These are phyloP conservation scores for Drosophila sp. DNA, from an alignment of 1,140 invertebrate genomes.

Conservation along the genomic window DNA sequence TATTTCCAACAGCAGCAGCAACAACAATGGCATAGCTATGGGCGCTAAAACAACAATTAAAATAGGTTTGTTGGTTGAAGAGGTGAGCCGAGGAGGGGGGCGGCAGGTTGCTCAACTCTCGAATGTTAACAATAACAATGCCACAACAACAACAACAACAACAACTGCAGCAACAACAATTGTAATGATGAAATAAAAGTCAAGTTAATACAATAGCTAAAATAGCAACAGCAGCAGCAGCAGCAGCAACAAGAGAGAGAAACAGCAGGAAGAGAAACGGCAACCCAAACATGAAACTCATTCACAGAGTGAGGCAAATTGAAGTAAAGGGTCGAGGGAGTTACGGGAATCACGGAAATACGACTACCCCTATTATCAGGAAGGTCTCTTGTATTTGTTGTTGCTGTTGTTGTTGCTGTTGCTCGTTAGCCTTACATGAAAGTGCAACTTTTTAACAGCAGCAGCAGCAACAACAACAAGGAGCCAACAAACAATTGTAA, in stretches of 20 bases:
- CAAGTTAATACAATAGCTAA: constrained; percentile 73
- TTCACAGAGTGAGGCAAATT: constrained; percentile 32
- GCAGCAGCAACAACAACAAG: constrained; percentile 37
- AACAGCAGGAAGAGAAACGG: constrained; percentile 34
- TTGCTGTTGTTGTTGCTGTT: constrained; percentile 36
- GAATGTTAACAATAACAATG: constrained; percentile 75
- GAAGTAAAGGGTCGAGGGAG: constrained; percentile 3
- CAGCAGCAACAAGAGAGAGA: constrained; percentile 18
- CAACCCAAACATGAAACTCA: constrained; percentile 56
- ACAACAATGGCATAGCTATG: constrained; percentile 18
- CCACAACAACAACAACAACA: constrained; percentile 33
- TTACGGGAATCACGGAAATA: constrained; percentile 56
- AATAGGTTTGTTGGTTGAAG: constrained; percentile 1
- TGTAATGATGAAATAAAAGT: constrained; percentile 75
- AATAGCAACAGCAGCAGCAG: constrained; percentile 56
- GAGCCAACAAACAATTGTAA: constrained; percentile 51
- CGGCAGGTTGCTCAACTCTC: constrained; percentile 40
- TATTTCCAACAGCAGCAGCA: constrained; percentile 15
- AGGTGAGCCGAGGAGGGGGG: not conserved
- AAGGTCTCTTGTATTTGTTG: constrained; percentile 30
- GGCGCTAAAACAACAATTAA: constrained; percentile 48
- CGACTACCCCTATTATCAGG: constrained; percentile 70
- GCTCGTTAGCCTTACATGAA: constrained; percentile 70
- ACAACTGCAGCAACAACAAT: constrained; percentile 41
- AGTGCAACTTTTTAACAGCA: constrained; percentile 72